phyloP scores from a whole-genome alignment of 2,113 vertebrate species.

The Azemiops feae region DNA sequence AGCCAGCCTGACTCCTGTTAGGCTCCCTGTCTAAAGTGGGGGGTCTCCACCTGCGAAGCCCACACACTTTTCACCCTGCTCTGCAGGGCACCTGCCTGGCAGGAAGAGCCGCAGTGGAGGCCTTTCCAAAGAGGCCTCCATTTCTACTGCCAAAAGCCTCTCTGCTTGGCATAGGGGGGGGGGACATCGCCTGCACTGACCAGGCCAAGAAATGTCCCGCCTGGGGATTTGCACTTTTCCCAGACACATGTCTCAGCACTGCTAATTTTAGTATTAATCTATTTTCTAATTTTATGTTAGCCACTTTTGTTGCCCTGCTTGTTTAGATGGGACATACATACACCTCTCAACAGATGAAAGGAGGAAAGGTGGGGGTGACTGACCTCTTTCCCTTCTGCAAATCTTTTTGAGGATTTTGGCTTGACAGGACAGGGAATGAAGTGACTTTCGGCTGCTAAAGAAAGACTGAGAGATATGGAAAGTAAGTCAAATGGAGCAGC shows the following conservation, averaged over 20 bases:
- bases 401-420: neutral
- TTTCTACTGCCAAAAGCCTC: neutral
- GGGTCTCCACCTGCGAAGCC: neutral
- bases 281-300: neutral
- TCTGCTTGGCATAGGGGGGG: neutral
- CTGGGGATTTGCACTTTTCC: neutral
- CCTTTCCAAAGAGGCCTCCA: neutral
- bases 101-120: neutral
- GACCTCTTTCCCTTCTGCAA: too few species aligned
- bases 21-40: neutral
- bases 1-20: neutral
- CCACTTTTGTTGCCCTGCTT: neutral
- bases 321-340: too few species aligned
- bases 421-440: fast-evolving
- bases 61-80: neutral
- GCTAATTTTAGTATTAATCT: neutral
- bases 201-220: neutral
- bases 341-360: neutral
- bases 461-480: too few species aligned
- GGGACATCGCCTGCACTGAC: neutral
- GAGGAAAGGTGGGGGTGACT: too few species aligned
- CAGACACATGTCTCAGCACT: neutral
- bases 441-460: fast-evolving
- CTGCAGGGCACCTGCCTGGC: neutral
- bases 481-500: fast-evolving